These are phyloP conservation scores for Sclerodermus sp. DNA, from an alignment of 2,888 invertebrate species.

Conservation along the genomic window DNA sequence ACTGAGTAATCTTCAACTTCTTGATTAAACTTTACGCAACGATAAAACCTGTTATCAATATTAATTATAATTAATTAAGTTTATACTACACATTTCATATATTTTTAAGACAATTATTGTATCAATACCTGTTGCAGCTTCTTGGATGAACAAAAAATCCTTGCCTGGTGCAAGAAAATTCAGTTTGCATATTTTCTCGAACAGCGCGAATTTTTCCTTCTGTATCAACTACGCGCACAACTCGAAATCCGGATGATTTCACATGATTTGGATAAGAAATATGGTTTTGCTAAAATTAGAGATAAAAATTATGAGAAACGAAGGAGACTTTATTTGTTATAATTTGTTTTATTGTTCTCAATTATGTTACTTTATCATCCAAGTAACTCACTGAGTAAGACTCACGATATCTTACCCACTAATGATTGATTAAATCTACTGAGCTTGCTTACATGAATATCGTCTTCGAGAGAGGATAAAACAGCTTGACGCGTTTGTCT, in stretches of 20 bases:
- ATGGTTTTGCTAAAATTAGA: conserved; percentile 55
- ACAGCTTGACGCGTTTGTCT: conserved; percentile 56
- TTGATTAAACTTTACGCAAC: conserved; percentile 80
- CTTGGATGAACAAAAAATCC: conserved; percentile 79
- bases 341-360: neutral
- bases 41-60: conserved; percentile 66
- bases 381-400: too few relatives aligned
- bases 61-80: conserved; percentile 13
- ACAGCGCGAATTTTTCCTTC: conserved; percentile 73
- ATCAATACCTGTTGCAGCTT: conserved; percentile 65
- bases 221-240: conserved; percentile 73
- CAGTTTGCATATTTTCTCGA: conserved; percentile 73
- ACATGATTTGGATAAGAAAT: conserved; percentile 53
- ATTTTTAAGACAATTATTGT: neutral
- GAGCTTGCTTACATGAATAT: conserved; percentile 50
- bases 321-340: conserved; percentile 3
- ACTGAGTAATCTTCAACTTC: conserved; percentile 74
- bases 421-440: too few relatives aligned
- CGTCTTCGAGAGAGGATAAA: conserved; percentile 55
- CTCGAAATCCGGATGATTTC: conserved; percentile 72
- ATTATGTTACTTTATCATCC: neutral
- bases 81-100: neutral
- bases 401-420: too few relatives aligned
- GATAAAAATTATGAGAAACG: conserved; percentile 2
- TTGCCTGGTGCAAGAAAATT: conserved; percentile 74